Evolutionary conservation across 37 sponge, comb jelly and placozoan species (phyloP), one percentile per base, ranked within the genome.

Genomic region (Eunapius fragilis): DNA sequence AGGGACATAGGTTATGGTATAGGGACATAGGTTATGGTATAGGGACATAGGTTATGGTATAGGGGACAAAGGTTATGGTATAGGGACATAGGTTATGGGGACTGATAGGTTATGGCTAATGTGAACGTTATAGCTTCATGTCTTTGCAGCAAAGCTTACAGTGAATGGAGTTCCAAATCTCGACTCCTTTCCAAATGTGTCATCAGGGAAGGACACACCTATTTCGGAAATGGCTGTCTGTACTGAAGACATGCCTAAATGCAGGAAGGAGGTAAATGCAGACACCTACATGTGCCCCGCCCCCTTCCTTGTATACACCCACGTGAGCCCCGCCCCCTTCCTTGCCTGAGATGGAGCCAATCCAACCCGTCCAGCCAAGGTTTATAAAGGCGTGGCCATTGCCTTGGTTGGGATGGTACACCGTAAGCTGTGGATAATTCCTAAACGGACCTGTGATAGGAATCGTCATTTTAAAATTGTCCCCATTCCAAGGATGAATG

Each of bases 81-180:
- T n/a, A n/a, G n/a, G n/a, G n/a, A n/a, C n/a, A n/a, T n/a, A n/a
- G n/a, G n/a, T n/a, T n/a, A n/a, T n/a, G n/a, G n/a, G n/a, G n/a
- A n/a, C n/a, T n/a, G n/a, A n/a, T n/a, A n/a, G n/a, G n/a, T n/a
- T n/a, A n/a, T n/a, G n/a, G n/a, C n/a, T n/a, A n/a, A n/a, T n/a
- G n/a, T n/a, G n/a, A n/a, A n/a, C n/a, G n/a, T n/a, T 67, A 31
- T 5, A 4, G 25, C 37, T 26, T 68, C 12, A 25, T 37, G 30
- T 28, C 3, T 50, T 23, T 72, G 37, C 19, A 31, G 9, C 36
- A 12, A 5, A 22, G 69, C 91, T 80, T 80, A 95, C 96, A 38
- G 93, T 95, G 77, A 95, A 95, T 0, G 96, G 96, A 3, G 82
- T 72, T 69, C 96, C 95, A 87, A 92, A 92, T 89, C 96, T 81